phyloP scores from a whole-genome alignment of 2,113 vertebrate species.

The Pogona vitticeps region DNA sequence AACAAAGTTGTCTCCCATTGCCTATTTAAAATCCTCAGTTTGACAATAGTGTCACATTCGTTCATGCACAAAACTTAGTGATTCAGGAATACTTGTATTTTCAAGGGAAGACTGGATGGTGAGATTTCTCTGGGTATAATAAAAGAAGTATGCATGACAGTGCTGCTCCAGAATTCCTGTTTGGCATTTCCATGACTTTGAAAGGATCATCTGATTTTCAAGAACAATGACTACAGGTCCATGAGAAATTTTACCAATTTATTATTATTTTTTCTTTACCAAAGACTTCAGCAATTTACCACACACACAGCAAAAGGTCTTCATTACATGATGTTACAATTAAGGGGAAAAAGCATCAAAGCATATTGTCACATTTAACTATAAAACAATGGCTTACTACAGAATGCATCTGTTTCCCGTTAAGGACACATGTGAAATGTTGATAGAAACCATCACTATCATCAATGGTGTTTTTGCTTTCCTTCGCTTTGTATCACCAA shows the following conservation, averaged over 20 bases:
- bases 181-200: conserved; percentile 31
- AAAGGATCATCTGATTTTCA: conserved; percentile 40
- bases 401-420: conserved; percentile 73
- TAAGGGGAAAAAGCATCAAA: conserved; percentile 76
- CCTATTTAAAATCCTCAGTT: neutral
- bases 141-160: neutral
- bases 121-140: neutral
- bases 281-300: conserved; percentile 68
- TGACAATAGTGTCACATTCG: neutral
- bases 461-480: conserved; percentile 62
- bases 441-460: conserved; percentile 75
- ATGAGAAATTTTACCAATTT: conserved; percentile 58
- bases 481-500: conserved; percentile 70
- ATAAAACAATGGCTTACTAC: conserved; percentile 67
- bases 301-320: conserved; percentile 65
- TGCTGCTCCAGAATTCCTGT: conserved; percentile 22
- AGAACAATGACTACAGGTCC: conserved; percentile 33
- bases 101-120: conserved; percentile 1
- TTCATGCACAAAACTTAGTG: neutral
- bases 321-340: conserved; percentile 75
- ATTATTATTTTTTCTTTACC: conserved; percentile 51
- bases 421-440: conserved; percentile 76
- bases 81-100: accelerated
- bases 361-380: conserved; percentile 74
- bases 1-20: neutral